Percentiles rank a stretch among this genome's conserved stretches.
phyloP scores from a whole-genome alignment of 2,888 invertebrate genomes.

The Acrocyrtus sp. region DNA sequence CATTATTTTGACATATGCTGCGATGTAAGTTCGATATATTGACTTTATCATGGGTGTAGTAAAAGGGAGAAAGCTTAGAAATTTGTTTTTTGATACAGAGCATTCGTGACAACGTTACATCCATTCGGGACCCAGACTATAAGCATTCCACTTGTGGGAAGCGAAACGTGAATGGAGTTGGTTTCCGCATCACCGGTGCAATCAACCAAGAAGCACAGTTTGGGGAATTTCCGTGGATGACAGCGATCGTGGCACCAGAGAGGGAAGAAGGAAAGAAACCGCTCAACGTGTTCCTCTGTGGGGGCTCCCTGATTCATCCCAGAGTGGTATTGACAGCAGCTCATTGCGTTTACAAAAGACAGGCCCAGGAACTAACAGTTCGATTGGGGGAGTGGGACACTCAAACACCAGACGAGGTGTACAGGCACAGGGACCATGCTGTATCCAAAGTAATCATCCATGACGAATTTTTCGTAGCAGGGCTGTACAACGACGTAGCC shows the following conservation, averaged over 20 bases:
- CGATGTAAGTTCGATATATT: no score
- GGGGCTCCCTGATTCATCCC: conserved; percentile 82
- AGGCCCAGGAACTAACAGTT: conserved; percentile 68
- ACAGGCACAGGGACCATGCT: conserved; percentile 76
- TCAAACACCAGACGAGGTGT: conserved; percentile 76
- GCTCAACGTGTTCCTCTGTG: conserved; percentile 80
- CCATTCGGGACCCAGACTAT: conserved; percentile 23
- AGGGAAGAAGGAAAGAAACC: conserved; percentile 49
- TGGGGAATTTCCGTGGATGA: conserved; percentile 85
- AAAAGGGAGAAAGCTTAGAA: no score
- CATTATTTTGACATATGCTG: conserved; percentile 79
- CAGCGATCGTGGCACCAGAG: conserved; percentile 67
- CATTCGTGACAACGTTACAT: no score
- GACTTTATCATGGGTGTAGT: no score
- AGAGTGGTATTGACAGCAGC: conserved; percentile 79
- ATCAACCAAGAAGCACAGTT: conserved; percentile 75
- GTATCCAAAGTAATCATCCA: conserved; percentile 70
- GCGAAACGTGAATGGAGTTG: conserved; percentile 72
- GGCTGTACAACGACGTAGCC: conserved; percentile 80
- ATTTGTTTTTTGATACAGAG: no score
- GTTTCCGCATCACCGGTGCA: conserved; percentile 77
- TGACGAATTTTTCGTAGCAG: conserved; percentile 74
- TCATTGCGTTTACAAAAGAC: conserved; percentile 73
- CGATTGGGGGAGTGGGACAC: conserved; percentile 88
- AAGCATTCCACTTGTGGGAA: conserved; percentile 61